Evolutionary conservation across 2,888 invertebrate species (phyloP).

Genomic region (Parapristionchus giblindavisi): DNA sequence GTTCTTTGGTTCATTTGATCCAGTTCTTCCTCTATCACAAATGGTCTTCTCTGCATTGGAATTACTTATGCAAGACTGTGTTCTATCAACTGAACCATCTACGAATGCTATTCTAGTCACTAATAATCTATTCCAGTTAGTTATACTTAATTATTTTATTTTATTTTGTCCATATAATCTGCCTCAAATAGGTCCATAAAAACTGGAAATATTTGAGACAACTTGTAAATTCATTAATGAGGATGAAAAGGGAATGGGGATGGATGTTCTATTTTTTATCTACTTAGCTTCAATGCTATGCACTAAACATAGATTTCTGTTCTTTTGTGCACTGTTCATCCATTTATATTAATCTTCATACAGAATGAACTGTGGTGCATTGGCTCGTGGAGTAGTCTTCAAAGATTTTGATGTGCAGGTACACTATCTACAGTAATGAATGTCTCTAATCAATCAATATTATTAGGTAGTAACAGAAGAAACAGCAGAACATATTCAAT

Average conservation of each 20-base stretch:
- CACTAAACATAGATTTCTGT: too few species aligned
- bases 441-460: not conserved
- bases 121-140: constrained; percentile 63
- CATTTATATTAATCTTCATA: constrained; percentile 23
- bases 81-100: constrained; percentile 66
- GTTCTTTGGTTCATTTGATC: constrained; percentile 57
- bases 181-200: not conserved
- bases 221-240: too few species aligned
- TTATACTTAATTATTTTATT: constrained; percentile 31
- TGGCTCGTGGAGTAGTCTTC: constrained; percentile 66
- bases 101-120: constrained; percentile 66
- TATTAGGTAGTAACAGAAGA: constrained; percentile 63
- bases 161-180: not conserved
- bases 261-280: not conserved
- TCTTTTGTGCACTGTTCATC: not conserved
- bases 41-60: constrained; percentile 66
- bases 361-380: constrained; percentile 65
- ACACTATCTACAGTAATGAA: not conserved
- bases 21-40: constrained; percentile 60
- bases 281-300: too few species aligned
- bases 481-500: constrained; percentile 64
- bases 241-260: not conserved
- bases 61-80: constrained; percentile 66
- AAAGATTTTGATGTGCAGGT: constrained; percentile 65
- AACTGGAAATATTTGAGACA: too few species aligned